phyloP scores from a whole-genome alignment of 1,140 invertebrate species.

The Ceratosolen solmsi region DNA sequence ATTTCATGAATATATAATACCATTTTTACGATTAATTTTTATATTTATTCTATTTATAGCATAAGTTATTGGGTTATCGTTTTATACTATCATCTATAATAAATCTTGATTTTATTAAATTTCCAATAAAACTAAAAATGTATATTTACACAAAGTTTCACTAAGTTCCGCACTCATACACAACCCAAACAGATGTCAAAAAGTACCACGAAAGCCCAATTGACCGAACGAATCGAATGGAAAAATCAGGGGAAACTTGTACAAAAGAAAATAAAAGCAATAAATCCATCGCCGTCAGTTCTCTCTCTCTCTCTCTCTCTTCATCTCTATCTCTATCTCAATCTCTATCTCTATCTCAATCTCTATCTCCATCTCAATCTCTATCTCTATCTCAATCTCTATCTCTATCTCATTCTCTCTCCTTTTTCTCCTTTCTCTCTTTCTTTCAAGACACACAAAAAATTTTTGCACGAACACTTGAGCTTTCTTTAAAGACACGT shows the following conservation, averaged over 20 bases:
- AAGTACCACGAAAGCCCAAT: slow-evolving; percentile 14
- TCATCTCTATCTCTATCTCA: not conserved
- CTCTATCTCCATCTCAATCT: not conserved
- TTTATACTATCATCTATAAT: not conserved
- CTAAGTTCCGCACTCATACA: not conserved
- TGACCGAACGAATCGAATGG: slow-evolving; percentile 22
- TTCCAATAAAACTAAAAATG: slow-evolving; percentile 14
- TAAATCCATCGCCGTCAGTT: not conserved
- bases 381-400: not conserved
- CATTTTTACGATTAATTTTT: not conserved
- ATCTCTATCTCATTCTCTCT: not conserved
- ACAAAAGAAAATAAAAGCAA: slow-evolving; percentile 32
- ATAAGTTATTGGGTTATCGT: not conserved
- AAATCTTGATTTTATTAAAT: slow-evolving; percentile 11
- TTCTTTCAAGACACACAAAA: not conserved
- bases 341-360: not conserved
- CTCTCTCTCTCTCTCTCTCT: not conserved
- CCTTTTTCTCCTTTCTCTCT: not conserved
- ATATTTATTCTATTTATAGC: not conserved
- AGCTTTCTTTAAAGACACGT: slow-evolving; percentile 5
- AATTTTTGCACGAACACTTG: slow-evolving; percentile 4
- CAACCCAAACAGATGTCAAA: slow-evolving; percentile 9
- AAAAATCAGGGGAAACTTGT: slow-evolving; percentile 9
- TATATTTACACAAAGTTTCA: slow-evolving; percentile 20
- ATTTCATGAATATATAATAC: not conserved